Conservation (phyloP, 1,140 invertebrate genomes). For the Manduca sexta region DNA sequence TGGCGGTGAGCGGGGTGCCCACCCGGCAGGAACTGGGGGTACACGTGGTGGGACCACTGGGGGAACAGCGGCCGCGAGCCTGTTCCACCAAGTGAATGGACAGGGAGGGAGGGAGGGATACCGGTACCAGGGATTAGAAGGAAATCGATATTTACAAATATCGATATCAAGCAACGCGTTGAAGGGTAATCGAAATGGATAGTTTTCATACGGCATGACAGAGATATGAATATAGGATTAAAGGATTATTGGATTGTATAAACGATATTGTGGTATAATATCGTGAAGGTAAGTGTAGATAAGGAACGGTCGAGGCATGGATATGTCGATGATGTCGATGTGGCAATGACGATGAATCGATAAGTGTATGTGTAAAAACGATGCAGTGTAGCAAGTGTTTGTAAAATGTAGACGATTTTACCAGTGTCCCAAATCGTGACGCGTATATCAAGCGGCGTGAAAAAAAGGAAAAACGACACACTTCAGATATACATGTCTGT, state of each 20-base stretch:
- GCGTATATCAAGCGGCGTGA: slow-evolving; percentile 69
- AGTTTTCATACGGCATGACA: no score
- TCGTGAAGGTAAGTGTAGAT: no score
- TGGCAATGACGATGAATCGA: slow-evolving; percentile 12
- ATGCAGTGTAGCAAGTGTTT: slow-evolving; percentile 28
- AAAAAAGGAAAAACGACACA: slow-evolving; percentile 66
- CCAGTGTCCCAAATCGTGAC: slow-evolving; percentile 70
- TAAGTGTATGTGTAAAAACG: slow-evolving; percentile 13
- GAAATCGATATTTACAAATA: neutral
- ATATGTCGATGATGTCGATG: neutral
- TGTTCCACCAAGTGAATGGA: slow-evolving; percentile 11
- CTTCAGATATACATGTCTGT: slow-evolving; percentile 42
- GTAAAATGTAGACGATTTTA: slow-evolving; percentile 55
- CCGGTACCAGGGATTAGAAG: neutral
- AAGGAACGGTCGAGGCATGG: neutral
- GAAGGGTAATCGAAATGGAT: no score
- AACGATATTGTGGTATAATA: no score
- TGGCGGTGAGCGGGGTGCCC: slow-evolving; percentile 82
- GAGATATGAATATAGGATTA: no score
- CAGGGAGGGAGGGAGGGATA: neutral
- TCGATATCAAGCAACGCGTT: no score
- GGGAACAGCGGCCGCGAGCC: slow-evolving; percentile 85
- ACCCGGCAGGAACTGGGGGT: slow-evolving; percentile 91
- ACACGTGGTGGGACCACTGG: slow-evolving; percentile 94
- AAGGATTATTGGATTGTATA: no score